Base-by-base conservation (phyloP, 2,888 invertebrate species). In the Nemotelus pantherinus region DNA sequence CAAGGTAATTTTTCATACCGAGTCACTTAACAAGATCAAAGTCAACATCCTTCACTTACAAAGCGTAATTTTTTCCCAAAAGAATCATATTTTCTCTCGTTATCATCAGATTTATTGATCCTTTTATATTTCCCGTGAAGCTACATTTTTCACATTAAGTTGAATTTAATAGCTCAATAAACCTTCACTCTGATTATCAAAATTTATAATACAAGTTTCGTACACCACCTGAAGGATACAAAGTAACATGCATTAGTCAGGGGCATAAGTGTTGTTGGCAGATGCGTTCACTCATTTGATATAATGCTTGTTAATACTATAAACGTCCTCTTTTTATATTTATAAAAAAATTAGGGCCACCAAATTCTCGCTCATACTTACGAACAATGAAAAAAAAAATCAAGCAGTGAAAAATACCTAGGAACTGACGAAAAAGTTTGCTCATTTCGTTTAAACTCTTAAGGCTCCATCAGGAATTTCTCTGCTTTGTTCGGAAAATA, bases 401-500 rank as follows among this genome's bases (percentile, higher is more conserved):
- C 3, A 4, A 57, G 25, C 25, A 25, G 57, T 25, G 57, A 2
- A 71, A 39, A 74, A 74, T 41, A 74, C 63, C 60, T 48, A 41
- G 47, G 74, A 4, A 3, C 44, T 2, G 48, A 63, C 60, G 48
- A 57, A 77, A 77, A 79, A 77, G 50, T 77, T 77, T 79, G 44
- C 48, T 72, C 76, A 63, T 71, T 79, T 71, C 10, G 43, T 76
- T 10, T n/a, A 48, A 50, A 48, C 58, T 57, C 76, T 58, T 55
- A 45, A 57, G 48, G 75, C 77, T 74, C 64, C 72, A 58, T 58
- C 48, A 72, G 50, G 72, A 44, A 60, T 77, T 76, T 79, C 78
- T 78, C 78, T 77, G 77, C 76, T 79, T 79, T 79, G 78, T 77
- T 79, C 74, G 79, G 63, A 77, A 79, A 79, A 79, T 78, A 79